Evolutionary conservation across 2,888 invertebrate genomes (phyloP).

Genomic region (Anthoptus insignis): DNA sequence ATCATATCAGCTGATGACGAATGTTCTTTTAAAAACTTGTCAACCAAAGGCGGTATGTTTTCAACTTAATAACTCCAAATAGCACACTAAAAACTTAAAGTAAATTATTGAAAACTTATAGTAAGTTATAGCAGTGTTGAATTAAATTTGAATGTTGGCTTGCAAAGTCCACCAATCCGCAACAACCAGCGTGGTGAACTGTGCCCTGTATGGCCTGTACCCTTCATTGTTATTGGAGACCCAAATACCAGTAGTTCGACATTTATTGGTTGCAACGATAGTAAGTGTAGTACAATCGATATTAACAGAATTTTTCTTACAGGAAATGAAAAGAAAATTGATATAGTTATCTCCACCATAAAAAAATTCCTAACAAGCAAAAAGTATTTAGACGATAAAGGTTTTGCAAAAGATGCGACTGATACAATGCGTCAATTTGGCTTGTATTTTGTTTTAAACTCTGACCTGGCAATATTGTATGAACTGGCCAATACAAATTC

Average conservation of each 20-base stretch:
- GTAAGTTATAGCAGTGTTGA: no score
- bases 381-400: constrained; percentile 59
- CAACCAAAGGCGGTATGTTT: constrained; percentile 70
- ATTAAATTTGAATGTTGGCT: no score
- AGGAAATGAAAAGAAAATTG: constrained; percentile 77
- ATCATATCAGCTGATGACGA: constrained; percentile 71
- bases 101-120: no score
- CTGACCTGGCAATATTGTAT: constrained; percentile 66
- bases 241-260: no score
- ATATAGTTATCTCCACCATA: constrained; percentile 59
- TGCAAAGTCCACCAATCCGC: no score
- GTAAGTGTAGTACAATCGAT: no score
- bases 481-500: constrained; percentile 67
- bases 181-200: no score
- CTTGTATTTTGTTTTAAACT: constrained; percentile 71
- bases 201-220: no score
- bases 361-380: constrained; percentile 62
- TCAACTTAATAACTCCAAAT: constrained; percentile 15
- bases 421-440: constrained; percentile 64
- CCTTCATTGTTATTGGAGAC: no score
- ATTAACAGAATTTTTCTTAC: constrained; percentile 53
- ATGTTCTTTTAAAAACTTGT: constrained; percentile 65
- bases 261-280: no score
- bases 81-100: no score
- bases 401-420: constrained; percentile 51